phyloP scores from a whole-genome alignment of 1,140 invertebrate genomes.

The Colletes gigas region DNA sequence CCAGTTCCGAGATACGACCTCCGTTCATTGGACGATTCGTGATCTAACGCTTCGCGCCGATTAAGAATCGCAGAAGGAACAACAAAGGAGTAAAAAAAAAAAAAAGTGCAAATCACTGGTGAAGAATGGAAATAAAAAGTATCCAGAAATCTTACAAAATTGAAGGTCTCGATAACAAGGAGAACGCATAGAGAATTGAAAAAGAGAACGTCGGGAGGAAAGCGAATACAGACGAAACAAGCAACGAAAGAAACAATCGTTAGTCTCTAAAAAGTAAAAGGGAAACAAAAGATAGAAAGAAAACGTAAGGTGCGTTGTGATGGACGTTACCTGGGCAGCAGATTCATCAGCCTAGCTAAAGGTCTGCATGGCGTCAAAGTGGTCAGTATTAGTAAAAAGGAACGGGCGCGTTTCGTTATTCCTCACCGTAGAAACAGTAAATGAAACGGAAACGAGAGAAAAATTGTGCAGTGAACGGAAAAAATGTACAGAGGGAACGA shows the following conservation, averaged over 20 bases:
- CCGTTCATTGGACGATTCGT: constrained; percentile 15
- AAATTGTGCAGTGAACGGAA: constrained; percentile 53
- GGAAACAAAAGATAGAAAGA: too few relatives aligned
- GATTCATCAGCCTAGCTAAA: constrained; percentile 82
- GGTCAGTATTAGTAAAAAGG: constrained; percentile 80
- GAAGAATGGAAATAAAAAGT: too few relatives aligned
- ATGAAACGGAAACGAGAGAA: constrained; percentile 58
- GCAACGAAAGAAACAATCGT: constrained; percentile 25
- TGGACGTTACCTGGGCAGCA: constrained; percentile 81
- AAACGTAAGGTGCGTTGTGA: constrained; percentile 79
- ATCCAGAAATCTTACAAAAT: not conserved
- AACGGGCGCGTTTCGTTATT: constrained; percentile 77
- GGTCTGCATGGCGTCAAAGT: constrained; percentile 81
- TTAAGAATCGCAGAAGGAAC: constrained; percentile 14
- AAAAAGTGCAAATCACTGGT: not conserved
- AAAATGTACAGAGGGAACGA: constrained; percentile 34
- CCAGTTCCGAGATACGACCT: constrained; percentile 33
- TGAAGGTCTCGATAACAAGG: not conserved
- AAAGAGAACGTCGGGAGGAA: constrained; percentile 14
- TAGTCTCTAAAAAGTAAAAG: constrained; percentile 65
- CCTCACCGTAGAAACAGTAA: constrained; percentile 68
- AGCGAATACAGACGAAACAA: not conserved
- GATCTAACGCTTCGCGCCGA: constrained; percentile 33
- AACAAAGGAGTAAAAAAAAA: constrained; percentile 16
- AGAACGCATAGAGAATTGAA: not conserved